These are phyloP conservation scores for Myocastor coypus DNA, from an alignment of 2,113 vertebrate genomes.

Conservation along the genomic window DNA sequence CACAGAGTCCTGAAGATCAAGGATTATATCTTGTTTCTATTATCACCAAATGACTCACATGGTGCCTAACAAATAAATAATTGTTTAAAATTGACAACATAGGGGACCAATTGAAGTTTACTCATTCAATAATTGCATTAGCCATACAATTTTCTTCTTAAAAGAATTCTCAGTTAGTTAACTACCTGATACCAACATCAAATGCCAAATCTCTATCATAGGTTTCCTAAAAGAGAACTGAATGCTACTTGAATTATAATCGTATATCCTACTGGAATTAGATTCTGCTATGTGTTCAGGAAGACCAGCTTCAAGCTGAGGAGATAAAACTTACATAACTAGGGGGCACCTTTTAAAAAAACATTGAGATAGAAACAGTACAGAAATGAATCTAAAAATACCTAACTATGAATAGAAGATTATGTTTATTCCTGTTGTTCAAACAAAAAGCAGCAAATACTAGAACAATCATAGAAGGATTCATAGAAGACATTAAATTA, in stretches of 20 bases:
- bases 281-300: background rate
- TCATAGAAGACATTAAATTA: background rate
- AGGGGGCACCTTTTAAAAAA: slow-evolving; percentile 15
- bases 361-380: slow-evolving; percentile 37
- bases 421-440: background rate
- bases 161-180: background rate
- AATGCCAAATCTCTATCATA: background rate
- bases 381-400: background rate
- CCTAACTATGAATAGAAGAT: background rate
- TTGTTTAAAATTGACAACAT: background rate
- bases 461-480: background rate
- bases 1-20: background rate
- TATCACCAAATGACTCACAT: background rate
- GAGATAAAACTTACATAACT: background rate
- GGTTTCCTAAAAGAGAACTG: background rate
- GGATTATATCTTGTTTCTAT: background rate
- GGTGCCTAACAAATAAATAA: background rate
- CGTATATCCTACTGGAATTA: background rate
- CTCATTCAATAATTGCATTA: background rate
- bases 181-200: background rate
- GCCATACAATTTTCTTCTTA: background rate
- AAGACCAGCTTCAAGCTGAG: background rate
- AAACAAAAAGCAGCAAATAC: background rate
- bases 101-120: background rate
- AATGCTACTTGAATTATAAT: background rate